Evolutionary conservation across 2,797 vertebrate genomes (phyloP).

Genomic region (Fringilla coelebs): DNA sequence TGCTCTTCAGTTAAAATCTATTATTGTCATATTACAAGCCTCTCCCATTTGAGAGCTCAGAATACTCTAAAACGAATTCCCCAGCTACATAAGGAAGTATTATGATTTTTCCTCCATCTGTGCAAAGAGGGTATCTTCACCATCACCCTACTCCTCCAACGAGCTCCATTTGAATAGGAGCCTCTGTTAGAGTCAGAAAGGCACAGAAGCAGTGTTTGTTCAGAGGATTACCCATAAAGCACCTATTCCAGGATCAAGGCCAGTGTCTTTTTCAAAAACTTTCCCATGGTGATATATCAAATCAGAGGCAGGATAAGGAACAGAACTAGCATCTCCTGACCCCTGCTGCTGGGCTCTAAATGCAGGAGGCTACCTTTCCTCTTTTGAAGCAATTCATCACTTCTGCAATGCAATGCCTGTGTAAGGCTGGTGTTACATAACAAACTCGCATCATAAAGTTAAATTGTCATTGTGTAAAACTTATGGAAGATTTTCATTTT

Average conservation of each 20-base stretch:
- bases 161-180: conserved; percentile 57
- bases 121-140: conserved; percentile 51
- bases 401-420: neutral
- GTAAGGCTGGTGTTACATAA: conserved; percentile 20
- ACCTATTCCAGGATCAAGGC: conserved; percentile 65
- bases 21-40: conserved; percentile 36
- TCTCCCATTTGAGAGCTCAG: neutral
- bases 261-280: conserved; percentile 63
- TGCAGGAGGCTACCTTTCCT: conserved; percentile 45
- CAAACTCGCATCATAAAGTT: neutral
- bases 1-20: conserved; percentile 64
- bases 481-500: neutral
- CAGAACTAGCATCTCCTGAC: conserved; percentile 69
- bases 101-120: conserved; percentile 48
- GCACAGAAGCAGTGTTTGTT: conserved; percentile 64
- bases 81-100: conserved; percentile 44
- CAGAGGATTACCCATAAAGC: conserved; percentile 60
- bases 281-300: conserved; percentile 67
- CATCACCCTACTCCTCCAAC: conserved; percentile 40
- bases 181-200: conserved; percentile 58
- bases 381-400: conserved; percentile 28
- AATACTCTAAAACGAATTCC: conserved; percentile 29
- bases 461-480: conserved; percentile 5
- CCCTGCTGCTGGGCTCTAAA: conserved; percentile 60
- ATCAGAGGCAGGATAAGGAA: conserved; percentile 57